These are phyloP conservation scores for Misgurnus mizolepis DNA, from an alignment of 2,113 vertebrate species.

Conservation along the genomic window DNA sequence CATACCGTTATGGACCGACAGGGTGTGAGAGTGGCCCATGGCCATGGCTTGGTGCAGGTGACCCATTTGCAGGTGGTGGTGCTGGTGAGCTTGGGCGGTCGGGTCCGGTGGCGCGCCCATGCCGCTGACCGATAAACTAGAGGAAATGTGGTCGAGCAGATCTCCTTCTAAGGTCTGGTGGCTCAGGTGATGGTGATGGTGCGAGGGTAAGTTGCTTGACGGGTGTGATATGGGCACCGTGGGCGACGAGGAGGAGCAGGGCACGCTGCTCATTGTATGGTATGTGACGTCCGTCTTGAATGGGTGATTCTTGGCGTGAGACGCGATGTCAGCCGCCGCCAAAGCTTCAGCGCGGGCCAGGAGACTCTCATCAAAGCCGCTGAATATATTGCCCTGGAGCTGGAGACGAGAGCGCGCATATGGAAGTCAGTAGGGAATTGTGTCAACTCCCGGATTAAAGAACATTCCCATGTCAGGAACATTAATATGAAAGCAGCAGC, in stretches of 20 bases:
- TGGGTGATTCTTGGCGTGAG: slow-evolving; percentile 89
- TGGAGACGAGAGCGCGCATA: slow-evolving; percentile 63
- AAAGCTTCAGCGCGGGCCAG: slow-evolving; percentile 96
- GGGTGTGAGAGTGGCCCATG: slow-evolving; percentile 82
- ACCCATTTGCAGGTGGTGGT: slow-evolving; percentile 82
- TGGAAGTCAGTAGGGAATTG: slow-evolving; percentile 87
- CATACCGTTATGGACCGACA: slow-evolving; percentile 80
- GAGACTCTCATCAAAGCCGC: slow-evolving; percentile 96
- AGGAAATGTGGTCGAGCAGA: slow-evolving; percentile 89
- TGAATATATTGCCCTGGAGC: slow-evolving; percentile 99
- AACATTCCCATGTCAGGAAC: slow-evolving; percentile 95
- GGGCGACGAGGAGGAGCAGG: slow-evolving; percentile 84
- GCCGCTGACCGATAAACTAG: slow-evolving; percentile 81
- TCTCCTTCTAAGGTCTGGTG: slow-evolving; percentile 84
- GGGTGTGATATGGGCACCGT: slow-evolving; percentile 83
- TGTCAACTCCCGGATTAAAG: slow-evolving; percentile 87
- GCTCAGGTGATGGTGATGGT: slow-evolving; percentile 80
- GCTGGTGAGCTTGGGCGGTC: slow-evolving; percentile 75
- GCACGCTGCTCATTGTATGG: slow-evolving; percentile 94
- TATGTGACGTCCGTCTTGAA: slow-evolving; percentile 93
- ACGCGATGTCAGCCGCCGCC: slow-evolving; percentile 91
- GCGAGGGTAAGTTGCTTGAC: slow-evolving; percentile 74
- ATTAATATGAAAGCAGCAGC: slow-evolving; percentile 90
- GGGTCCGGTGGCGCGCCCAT: slow-evolving; percentile 82
- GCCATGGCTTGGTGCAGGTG: slow-evolving; percentile 88